Conservation (phyloP, 2,113 vertebrate species). For the Sminthopsis crassicaudata region DNA sequence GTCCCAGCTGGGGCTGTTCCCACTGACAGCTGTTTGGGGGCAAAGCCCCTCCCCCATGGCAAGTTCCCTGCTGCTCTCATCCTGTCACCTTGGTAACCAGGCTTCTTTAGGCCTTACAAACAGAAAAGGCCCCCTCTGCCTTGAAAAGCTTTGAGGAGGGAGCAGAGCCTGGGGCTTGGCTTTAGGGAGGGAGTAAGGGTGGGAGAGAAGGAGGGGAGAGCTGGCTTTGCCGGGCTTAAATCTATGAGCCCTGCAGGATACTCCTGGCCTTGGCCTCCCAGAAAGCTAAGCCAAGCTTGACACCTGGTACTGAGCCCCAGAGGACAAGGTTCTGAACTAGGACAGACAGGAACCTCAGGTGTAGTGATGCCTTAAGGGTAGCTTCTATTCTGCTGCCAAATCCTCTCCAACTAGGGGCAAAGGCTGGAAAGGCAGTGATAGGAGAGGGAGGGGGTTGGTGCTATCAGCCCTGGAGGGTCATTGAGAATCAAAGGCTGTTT, state of each 20-base stretch:
- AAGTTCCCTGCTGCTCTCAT: conserved; percentile 77
- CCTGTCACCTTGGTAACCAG: conserved; percentile 79
- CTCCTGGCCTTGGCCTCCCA: conserved; percentile 25
- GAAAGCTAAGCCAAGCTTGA: conserved; percentile 10
- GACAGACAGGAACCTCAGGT: background rate
- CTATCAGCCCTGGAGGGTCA: conserved; percentile 2
- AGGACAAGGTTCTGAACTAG: background rate
- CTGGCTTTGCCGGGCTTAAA: conserved; percentile 32
- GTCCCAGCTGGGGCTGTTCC: conserved; percentile 78
- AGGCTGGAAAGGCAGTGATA: conserved; percentile 13
- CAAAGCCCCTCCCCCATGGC: conserved; percentile 77
- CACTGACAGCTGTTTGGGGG: conserved; percentile 81
- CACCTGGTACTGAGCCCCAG: background rate
- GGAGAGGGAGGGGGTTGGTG: background rate
- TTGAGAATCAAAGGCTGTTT: conserved; percentile 39
- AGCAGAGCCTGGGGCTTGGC: conserved; percentile 56
- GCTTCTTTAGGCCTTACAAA: conserved; percentile 77
- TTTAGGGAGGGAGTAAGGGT: background rate
- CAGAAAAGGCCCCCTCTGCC: conserved; percentile 81
- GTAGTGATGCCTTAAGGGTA: background rate
- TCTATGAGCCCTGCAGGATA: conserved; percentile 8
- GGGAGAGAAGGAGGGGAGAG: conserved; percentile 43
- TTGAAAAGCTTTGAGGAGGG: conserved; percentile 56
- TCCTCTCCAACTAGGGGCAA: conserved; percentile 56
- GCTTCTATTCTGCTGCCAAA: background rate